Evolutionary conservation across 1,140 invertebrate genomes (phyloP).

Genomic region (Dinothrombium tinctorium): DNA sequence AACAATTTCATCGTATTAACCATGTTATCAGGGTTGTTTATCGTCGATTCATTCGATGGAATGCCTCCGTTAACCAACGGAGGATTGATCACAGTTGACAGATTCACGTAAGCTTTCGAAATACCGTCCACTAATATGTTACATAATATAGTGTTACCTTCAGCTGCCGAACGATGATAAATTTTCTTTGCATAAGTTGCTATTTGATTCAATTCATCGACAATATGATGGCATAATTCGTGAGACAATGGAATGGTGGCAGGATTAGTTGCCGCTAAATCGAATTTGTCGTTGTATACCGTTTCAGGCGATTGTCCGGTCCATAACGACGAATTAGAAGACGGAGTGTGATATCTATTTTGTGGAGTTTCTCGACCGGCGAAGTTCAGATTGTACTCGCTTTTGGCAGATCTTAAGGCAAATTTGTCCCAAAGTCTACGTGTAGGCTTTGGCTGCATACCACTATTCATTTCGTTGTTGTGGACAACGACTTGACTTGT

Average conservation of each 20-base stretch:
- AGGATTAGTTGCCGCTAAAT: conserved; percentile 1
- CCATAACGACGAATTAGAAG: neutral
- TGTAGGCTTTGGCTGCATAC: neutral
- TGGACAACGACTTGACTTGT: conserved; percentile 2
- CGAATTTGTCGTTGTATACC: neutral
- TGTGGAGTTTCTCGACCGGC: conserved; percentile 10
- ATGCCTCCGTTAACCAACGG: neutral
- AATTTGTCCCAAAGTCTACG: conserved; percentile 10
- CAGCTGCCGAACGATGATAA: conserved; percentile 7
- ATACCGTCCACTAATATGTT: conserved; percentile 3
- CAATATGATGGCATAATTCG: conserved; percentile 8
- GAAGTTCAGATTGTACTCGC: conserved; percentile 14
- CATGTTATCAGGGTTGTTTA: conserved; percentile 15
- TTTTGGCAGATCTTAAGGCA: conserved; percentile 10
- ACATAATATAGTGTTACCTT: conserved; percentile 5
- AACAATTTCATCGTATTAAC: conserved; percentile 27
- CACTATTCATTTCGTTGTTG: neutral
- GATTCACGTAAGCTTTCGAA: conserved; percentile 3
- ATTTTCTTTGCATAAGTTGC: conserved; percentile 8
- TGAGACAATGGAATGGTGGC: conserved; percentile 1
- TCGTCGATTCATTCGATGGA: neutral
- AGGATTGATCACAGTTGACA: neutral
- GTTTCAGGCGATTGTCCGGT: neutral
- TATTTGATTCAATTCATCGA: conserved; percentile 10
- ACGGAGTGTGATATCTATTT: neutral